Evolutionary conservation across 2,888 invertebrate species (phyloP).

Genomic region (Drosophila mercatorum): DNA sequence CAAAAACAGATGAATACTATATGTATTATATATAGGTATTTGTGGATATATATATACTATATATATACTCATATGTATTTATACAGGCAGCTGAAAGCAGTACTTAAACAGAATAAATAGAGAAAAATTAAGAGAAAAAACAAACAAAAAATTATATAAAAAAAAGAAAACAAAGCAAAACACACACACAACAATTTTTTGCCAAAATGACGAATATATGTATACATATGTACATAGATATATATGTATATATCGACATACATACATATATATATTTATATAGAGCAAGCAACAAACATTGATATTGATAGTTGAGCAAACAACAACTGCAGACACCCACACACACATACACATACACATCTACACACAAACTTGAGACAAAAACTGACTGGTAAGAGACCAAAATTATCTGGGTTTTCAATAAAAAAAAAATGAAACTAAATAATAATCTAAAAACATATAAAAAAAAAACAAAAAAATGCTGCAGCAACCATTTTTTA

Average conservation of each 20-base stretch:
- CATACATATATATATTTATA: slow-evolving; percentile 57
- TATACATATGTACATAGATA: slow-evolving; percentile 51
- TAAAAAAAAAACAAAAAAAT: slow-evolving; percentile 38
- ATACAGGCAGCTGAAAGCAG: slow-evolving; percentile 64
- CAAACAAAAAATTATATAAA: neutral
- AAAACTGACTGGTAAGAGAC: slow-evolving; percentile 84
- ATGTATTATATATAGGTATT: slow-evolving; percentile 53
- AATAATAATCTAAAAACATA: slow-evolving; percentile 38
- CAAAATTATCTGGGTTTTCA: slow-evolving; percentile 85
- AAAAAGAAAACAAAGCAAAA: slow-evolving; percentile 17
- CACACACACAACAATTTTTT: slow-evolving; percentile 40
- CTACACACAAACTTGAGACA: slow-evolving; percentile 70
- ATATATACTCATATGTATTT: slow-evolving; percentile 40
- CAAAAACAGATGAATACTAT: slow-evolving; percentile 63
- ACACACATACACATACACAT: slow-evolving; percentile 18
- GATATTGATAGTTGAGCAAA: slow-evolving; percentile 73
- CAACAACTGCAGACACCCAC: slow-evolving; percentile 48
- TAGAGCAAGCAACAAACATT: slow-evolving; percentile 66
- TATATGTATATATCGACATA: slow-evolving; percentile 30
- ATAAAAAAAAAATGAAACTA: slow-evolving; percentile 58
- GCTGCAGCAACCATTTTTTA: slow-evolving; percentile 75
- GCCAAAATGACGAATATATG: slow-evolving; percentile 58
- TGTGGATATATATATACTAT: slow-evolving; percentile 49
- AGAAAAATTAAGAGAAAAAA: neutral
- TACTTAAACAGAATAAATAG: slow-evolving; percentile 33